These are phyloP conservation scores for Chaetophractus vellerosus DNA, from an alignment of 2,797 vertebrate genomes.

Conservation along the genomic window DNA sequence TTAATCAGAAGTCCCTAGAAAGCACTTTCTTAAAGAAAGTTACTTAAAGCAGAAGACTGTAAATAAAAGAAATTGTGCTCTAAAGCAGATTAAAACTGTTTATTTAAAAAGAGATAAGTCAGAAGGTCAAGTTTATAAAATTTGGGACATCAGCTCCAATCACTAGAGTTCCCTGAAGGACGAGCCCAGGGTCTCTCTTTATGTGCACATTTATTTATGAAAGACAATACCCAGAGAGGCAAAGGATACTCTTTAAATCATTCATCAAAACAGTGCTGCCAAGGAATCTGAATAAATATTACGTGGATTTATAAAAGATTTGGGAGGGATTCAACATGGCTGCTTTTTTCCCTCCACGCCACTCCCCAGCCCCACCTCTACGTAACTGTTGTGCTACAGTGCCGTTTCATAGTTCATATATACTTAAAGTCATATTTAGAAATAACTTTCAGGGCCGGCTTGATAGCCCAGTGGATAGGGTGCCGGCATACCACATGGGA, in stretches of 20 bases:
- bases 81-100: constrained; percentile 67
- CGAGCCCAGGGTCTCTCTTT: neutral
- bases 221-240: neutral
- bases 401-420: neutral
- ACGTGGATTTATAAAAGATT: neutral
- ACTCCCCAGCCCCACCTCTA: neutral
- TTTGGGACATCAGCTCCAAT: constrained; percentile 31
- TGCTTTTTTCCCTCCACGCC: neutral
- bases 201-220: neutral
- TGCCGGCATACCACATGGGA: too few relatives aligned
- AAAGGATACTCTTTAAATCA: neutral
- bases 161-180: neutral
- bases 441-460: constrained; percentile 60
- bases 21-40: constrained; percentile 27
- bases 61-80: constrained; percentile 69
- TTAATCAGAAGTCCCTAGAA: constrained; percentile 46
- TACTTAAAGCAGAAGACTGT: constrained; percentile 14
- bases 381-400: neutral
- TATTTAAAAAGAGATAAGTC: constrained; percentile 34
- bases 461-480: too few relatives aligned
- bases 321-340: neutral
- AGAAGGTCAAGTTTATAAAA: constrained; percentile 43
- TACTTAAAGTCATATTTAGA: constrained; percentile 37
- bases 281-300: constrained; percentile 31
- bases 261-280: neutral